Evolutionary conservation across 2,888 invertebrate species (phyloP).

Genomic region (Metopia argyrocephala): DNA sequence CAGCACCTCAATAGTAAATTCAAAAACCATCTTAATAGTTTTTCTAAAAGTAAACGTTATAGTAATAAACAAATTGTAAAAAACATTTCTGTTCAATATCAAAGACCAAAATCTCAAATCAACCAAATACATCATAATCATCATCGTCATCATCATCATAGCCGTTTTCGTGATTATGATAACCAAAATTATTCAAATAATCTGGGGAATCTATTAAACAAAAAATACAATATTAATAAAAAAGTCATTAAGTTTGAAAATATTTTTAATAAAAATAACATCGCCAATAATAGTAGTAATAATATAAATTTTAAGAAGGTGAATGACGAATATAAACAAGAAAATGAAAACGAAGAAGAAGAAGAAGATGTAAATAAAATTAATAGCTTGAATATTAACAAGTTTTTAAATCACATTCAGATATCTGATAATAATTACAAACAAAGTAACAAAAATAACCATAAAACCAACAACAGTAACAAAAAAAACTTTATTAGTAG

Average conservation of each 20-base stretch:
- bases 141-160: not conserved
- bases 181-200: not conserved
- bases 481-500: not conserved
- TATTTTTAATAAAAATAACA: not conserved
- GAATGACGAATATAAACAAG: not conserved
- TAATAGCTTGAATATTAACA: conserved; percentile 5
- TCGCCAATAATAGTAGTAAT: not conserved
- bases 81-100: not conserved
- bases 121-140: conserved; percentile 5
- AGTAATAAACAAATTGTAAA: not conserved
- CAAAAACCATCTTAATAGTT: conserved; percentile 7
- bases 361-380: not conserved
- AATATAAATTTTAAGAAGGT: not conserved
- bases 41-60: not conserved
- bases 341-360: not conserved
- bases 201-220: not conserved
- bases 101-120: not conserved
- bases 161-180: not conserved
- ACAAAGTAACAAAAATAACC: conserved; percentile 3
- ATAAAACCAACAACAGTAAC: not conserved
- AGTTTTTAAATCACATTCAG: conserved; percentile 1
- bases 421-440: not conserved
- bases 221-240: not conserved
- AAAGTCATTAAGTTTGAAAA: conserved; percentile 5
- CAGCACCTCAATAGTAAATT: not conserved